phyloP scores from a whole-genome alignment of 2,888 invertebrate species.

The Netelia inedita region DNA sequence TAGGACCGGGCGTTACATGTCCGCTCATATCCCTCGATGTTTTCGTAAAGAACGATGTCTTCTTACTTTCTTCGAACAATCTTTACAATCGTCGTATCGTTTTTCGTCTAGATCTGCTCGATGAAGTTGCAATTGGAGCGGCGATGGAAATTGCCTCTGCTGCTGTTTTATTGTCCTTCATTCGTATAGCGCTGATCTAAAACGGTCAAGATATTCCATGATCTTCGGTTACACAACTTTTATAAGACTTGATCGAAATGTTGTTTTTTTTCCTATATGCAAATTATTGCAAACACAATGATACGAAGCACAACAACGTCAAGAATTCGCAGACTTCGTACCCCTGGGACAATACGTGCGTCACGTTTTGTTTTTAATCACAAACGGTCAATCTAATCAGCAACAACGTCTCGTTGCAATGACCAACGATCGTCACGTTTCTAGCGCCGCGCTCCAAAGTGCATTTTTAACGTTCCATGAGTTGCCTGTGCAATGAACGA shows the following conservation, averaged over 20 bases:
- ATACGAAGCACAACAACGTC: background rate
- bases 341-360: constrained; percentile 26
- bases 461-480: too few species aligned
- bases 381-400: constrained; percentile 25
- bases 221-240: background rate
- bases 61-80: background rate
- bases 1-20: constrained; percentile 72
- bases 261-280: constrained; percentile 7
- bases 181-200: background rate
- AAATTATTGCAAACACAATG: background rate
- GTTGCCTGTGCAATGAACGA: too few species aligned
- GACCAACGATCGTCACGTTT: background rate
- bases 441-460: background rate
- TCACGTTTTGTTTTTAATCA: constrained; percentile 11
- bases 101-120: background rate
- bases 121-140: background rate
- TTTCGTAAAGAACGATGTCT: constrained; percentile 4
- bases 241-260: background rate
- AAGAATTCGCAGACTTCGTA: constrained; percentile 44
- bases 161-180: background rate
- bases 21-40: constrained; percentile 74
- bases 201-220: background rate
- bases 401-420: background rate
- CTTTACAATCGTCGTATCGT: background rate
- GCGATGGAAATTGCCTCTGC: background rate